Percentiles rank a stretch among this genome's conserved stretches.
These are phyloP conservation scores for Pterostichus niger DNA, from an alignment of 2,888 invertebrate species.

Conservation along the genomic window DNA sequence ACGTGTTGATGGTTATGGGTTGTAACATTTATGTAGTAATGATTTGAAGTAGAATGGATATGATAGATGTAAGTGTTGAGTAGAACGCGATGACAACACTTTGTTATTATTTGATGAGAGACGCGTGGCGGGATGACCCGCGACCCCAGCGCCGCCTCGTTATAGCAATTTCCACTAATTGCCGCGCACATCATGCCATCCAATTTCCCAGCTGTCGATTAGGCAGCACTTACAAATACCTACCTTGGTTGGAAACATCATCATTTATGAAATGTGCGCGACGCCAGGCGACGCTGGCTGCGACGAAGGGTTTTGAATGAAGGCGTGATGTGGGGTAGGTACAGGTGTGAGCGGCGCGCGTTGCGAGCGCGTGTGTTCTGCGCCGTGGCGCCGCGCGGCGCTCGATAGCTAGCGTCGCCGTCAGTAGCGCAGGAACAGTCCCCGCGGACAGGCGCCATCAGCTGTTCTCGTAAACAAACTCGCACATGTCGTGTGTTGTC, in stretches of 20 bases:
- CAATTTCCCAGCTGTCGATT: conserved; percentile 58
- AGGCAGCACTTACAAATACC: conserved; percentile 3
- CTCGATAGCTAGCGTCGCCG: conserved; percentile 74
- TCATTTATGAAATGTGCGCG: conserved; percentile 39
- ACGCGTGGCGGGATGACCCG: conserved; percentile 17
- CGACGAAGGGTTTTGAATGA: conserved; percentile 16
- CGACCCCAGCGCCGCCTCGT: conserved; percentile 28
- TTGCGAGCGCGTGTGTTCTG: conserved; percentile 50
- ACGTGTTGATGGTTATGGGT: too few relatives aligned
- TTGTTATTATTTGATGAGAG: conserved; percentile 48
- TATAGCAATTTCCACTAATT: conserved; percentile 61
- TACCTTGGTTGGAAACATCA: conserved; percentile 22
- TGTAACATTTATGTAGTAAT: conserved; percentile 1
- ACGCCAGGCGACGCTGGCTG: not conserved
- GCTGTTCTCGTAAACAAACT: conserved; percentile 59
- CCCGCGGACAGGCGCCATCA: conserved; percentile 56
- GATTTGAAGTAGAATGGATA: not conserved
- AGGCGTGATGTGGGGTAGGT: conserved; percentile 24
- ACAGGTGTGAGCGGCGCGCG: conserved; percentile 29
- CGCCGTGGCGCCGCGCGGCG: conserved; percentile 75
- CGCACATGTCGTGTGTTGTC: conserved; percentile 34
- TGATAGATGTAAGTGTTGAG: conserved; percentile 14
- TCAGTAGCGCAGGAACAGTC: conserved; percentile 74
- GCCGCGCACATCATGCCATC: conserved; percentile 54
- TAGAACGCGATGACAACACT: conserved; percentile 44